A percentile compares a stretch with the other conserved stretches of the same genome.
phyloP scores from a whole-genome alignment of 2,888 invertebrate genomes.

The Vandiemenella viatica region DNA sequence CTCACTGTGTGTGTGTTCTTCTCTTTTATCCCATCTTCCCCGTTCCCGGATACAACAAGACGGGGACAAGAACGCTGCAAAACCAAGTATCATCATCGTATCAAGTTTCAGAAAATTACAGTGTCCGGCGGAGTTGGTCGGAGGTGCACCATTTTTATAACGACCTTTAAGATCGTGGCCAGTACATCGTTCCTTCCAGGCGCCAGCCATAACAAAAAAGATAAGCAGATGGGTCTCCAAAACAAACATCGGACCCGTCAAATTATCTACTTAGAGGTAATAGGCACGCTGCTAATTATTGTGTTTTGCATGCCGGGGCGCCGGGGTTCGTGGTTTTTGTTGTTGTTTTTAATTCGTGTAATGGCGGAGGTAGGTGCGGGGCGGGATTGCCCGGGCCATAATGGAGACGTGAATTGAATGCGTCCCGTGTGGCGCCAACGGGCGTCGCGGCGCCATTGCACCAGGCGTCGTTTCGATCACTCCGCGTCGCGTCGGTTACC shows the following conservation, averaged over 20 bases:
- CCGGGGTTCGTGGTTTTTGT: no score
- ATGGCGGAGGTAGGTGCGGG: background rate
- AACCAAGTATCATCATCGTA: background rate
- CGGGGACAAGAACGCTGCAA: no score
- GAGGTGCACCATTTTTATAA: background rate
- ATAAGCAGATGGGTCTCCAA: background rate
- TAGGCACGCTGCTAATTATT: background rate
- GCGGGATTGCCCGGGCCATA: background rate
- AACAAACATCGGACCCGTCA: background rate
- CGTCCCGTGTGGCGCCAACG: no score
- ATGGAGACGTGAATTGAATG: background rate
- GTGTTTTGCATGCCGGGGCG: background rate
- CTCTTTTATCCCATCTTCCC: no score
- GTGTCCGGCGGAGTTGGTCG: background rate
- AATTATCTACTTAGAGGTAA: background rate
- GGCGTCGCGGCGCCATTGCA: no score
- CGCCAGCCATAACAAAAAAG: background rate
- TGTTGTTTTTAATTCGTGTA: background rate
- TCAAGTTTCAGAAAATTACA: background rate
- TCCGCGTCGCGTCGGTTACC: no score
- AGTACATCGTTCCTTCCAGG: background rate
- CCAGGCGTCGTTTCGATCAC: no score
- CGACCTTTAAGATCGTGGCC: background rate
- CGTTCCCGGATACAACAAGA: no score
- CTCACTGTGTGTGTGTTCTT: no score